Evolutionary conservation across 1,140 invertebrate species (phyloP).

Genomic region (Camponotus vicinus): DNA sequence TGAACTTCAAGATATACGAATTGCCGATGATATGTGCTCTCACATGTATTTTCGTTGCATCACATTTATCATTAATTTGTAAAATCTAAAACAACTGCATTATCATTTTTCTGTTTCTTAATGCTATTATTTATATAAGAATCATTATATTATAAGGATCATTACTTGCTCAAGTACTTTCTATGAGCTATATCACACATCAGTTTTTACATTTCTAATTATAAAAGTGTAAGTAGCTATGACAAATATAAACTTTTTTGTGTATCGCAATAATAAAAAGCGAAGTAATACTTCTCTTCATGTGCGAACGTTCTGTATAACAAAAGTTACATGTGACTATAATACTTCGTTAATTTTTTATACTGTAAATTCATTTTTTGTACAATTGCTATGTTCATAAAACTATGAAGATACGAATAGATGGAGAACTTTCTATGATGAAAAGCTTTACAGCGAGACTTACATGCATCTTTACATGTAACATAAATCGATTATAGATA

Average conservation of each 20-base stretch:
- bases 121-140: slow-evolving; percentile 49
- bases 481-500: slow-evolving; percentile 41
- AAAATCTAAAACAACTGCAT: slow-evolving; percentile 32
- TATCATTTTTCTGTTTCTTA: slow-evolving; percentile 22
- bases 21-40: slow-evolving; percentile 24
- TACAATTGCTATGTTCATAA: slow-evolving; percentile 24
- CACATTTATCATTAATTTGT: slow-evolving; percentile 44
- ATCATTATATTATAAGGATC: slow-evolving; percentile 33
- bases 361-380: slow-evolving; percentile 17
- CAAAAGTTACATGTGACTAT: slow-evolving; percentile 8
- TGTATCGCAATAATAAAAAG: slow-evolving; percentile 4
- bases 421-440: slow-evolving; percentile 4
- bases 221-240: slow-evolving; percentile 1
- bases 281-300: background rate
- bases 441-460: slow-evolving; percentile 43
- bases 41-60: slow-evolving; percentile 34
- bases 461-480: slow-evolving; percentile 42
- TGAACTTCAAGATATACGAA: slow-evolving; percentile 18
- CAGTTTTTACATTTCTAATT: slow-evolving; percentile 48
- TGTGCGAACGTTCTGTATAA: slow-evolving; percentile 17
- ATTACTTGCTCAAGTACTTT: slow-evolving; percentile 54
- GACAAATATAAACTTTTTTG: slow-evolving; percentile 14
- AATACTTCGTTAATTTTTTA: slow-evolving; percentile 43
- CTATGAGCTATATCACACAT: slow-evolving; percentile 42
- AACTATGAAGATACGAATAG: slow-evolving; percentile 4